These are phyloP conservation scores for Penaeus monodon DNA, from an alignment of 2,888 invertebrate species.

Conservation along the genomic window DNA sequence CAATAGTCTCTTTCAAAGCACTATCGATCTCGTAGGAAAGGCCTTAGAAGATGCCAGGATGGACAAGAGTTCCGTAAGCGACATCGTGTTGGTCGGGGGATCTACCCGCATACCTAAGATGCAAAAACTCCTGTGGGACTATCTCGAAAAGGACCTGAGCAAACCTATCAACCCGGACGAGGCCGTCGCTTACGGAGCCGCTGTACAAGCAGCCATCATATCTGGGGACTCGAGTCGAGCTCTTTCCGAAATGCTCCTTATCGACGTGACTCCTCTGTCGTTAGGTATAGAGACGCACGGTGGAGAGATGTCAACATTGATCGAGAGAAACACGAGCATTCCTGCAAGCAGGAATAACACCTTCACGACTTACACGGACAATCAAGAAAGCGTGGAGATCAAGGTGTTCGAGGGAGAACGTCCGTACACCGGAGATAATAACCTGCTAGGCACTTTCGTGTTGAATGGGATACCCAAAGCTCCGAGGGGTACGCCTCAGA, in stretches of 20 bases:
- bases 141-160: too few species aligned
- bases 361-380: too few species aligned
- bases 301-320: slow-evolving; percentile 94
- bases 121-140: too few species aligned
- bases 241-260: slow-evolving; percentile 88
- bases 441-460: slow-evolving; percentile 74
- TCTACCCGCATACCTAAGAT: slow-evolving; percentile 98
- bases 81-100: slow-evolving; percentile 92
- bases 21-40: slow-evolving; percentile 98
- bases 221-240: too few species aligned
- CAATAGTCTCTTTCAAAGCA: too few species aligned
- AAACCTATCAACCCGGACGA: too few species aligned
- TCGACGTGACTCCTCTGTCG: slow-evolving; percentile 93
- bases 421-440: slow-evolving; percentile 70
- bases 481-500: slow-evolving; percentile 74
- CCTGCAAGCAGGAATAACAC: too few species aligned
- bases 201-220: too few species aligned
- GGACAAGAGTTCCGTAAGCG: slow-evolving; percentile 91
- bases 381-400: too few species aligned
- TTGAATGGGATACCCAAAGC: slow-evolving; percentile 73
- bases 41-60: slow-evolving; percentile 95
- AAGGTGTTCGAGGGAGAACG: too few species aligned
- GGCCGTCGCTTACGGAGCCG: too few species aligned
- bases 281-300: slow-evolving; percentile 92
- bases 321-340: slow-evolving; percentile 96